Evolutionary conservation across 2,113 vertebrate genomes (phyloP), one percentile per base, ranked within the genome.

Genomic region (Ceyx cyanopectus): DNA sequence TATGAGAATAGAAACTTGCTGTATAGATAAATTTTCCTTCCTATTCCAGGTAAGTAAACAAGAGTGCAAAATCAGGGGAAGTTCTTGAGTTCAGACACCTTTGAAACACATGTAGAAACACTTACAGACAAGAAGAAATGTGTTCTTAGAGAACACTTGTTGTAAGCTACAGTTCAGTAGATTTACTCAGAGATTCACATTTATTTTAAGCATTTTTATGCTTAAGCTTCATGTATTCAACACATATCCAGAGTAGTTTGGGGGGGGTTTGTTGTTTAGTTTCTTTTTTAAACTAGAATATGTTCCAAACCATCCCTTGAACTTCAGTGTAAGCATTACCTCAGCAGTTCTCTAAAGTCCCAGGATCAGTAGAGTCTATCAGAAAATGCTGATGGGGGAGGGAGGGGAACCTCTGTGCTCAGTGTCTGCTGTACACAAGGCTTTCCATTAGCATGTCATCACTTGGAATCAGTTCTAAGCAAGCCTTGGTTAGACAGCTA

Each of bases 381-480:
- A 85, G 56, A 89, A 89, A 87, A 43, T 67, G 60, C 72, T 89
- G 78, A 66, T 89, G 63, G 60, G 48, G 43, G 41, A 85, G 58
- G 56, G 53, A 92, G 16, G 12, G 41, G 9, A 92, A 73, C 16
- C 22, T 84, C 77, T 89, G 58, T 34, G n/a, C 30, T 80, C 83
- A 62, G 7, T 34, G 14, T 62, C 67, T 79, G 67, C 70, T 53
- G 50, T 46, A 89, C 78, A 85, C 74, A 87, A 58, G 87, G n/a
- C 34, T 92, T 89, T 73, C 74, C 27, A 87, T 93, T 94, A 89
- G 45, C 56, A 66, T 96, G 93, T 95, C 93, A 91, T 89, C 87
- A 46, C 67, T 82, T 94, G 93, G 91, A 95, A 82, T 60, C 81
- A 61, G 43, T 89, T 92, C 89, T 94, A 63, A 92, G 70, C 54